Base-by-base conservation (phyloP, 2,113 vertebrate genomes). In the Thermophis baileyi region DNA sequence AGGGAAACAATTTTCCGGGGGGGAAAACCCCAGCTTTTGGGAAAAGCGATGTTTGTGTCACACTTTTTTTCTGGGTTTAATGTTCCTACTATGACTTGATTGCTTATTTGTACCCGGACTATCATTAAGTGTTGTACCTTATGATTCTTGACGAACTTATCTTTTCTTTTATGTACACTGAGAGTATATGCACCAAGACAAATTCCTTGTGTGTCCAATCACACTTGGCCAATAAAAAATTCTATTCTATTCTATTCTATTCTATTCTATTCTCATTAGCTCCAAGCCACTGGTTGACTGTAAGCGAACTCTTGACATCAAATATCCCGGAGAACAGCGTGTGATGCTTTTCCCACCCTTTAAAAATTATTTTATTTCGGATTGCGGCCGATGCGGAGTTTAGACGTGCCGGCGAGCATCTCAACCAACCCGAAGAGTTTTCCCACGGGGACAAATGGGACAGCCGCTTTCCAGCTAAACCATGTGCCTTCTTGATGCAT, bases 281-380 rank as follows among this genome's bases (percentile, higher is more conserved):
- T 85, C 89, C 50, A 24, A 24, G 22, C 63, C 69, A 35, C 40
- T 53, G n/a, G 92, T 49, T 57, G 69, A 18, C 88, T 85, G 6
- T 85, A 47, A 57, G 69, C 6, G 51, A 89, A 92, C 51, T 92
- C 92, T 92, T 25, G 88, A 85, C 88, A 85, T 88, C 87, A 18
- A n/a, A 92, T 85, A 88, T 89, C 88, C 88, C 51, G 89, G 92
- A 92, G 92, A 92, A 89, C 44, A 27, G 92, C 44, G 69, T 89
- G 92, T 50, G 35, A 46, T 55, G 9, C 40, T 89, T 49, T 53
- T 5, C 10, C n/a, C 20, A 20, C 1, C 22, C 27, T 30, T 25
- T 63, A 0, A 63, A 63, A 25, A 35, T 47, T 47, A 8, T 30
- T 6, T 74, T 85, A 54, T 85, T 90, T 11, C 10, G 44, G 92